Evolutionary conservation across 2,888 invertebrate species (phyloP).

Genomic region (Phoenoteleia sp.): DNA sequence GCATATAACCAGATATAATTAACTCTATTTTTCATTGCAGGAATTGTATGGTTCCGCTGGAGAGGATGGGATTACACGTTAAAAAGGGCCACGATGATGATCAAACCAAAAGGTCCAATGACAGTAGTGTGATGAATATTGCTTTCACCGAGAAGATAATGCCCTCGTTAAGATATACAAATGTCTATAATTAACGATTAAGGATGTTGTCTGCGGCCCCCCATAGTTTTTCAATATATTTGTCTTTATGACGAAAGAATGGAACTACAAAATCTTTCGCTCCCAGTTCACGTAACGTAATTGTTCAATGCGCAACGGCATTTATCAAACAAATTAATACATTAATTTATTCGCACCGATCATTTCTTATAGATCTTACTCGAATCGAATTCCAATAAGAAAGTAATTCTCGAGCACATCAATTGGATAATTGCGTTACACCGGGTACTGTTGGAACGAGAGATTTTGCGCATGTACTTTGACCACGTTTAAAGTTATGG

Average conservation of each 20-base stretch:
- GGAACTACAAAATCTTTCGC: conserved; percentile 64
- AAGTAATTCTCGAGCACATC: not conserved
- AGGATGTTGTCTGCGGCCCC: conserved; percentile 70
- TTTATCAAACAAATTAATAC: conserved; percentile 39
- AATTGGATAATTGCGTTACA: conserved; percentile 39
- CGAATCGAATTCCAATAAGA: not conserved
- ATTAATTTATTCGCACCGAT: conserved; percentile 23
- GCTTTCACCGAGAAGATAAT: conserved; percentile 60
- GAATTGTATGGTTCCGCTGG: conserved; percentile 98
- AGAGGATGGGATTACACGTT: conserved; percentile 98
- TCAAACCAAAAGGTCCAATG: conserved; percentile 92
- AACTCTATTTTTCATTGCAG: conserved; percentile 85
- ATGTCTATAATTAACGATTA: conserved; percentile 69
- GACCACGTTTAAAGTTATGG: conserved; percentile 59
- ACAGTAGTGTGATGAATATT: conserved; percentile 81
- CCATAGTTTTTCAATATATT: conserved; percentile 43
- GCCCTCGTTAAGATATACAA: conserved; percentile 73
- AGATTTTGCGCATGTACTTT: conserved; percentile 63
- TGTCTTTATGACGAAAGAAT: conserved; percentile 64
- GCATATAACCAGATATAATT: not conserved
- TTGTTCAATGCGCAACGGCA: conserved; percentile 21
- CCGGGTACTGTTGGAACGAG: conserved; percentile 40
- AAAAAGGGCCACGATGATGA: conserved; percentile 97
- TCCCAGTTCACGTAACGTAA: conserved; percentile 53
- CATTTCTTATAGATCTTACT: not conserved